Base-by-base conservation (phyloP, 2,888 invertebrate genomes). In the Drosophila borborema region DNA sequence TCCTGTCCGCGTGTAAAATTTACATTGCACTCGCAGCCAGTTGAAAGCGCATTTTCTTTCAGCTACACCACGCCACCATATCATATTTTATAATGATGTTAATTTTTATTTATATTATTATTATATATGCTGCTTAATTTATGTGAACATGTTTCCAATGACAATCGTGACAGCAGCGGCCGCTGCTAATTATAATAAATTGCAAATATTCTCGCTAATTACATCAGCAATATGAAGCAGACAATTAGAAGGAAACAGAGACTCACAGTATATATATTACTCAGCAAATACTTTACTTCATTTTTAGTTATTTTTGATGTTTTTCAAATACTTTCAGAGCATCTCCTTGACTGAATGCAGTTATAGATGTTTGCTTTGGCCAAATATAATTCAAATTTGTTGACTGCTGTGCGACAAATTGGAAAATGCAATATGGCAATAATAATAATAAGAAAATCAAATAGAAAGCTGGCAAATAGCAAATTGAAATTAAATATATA, bases 81-180 rank as follows among this genome's bases (percentile, higher is more conserved):
- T 20, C 66, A 77, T 73, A 74, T 69, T 77, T 74, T 55, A 80
- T 83, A 81, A 84, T 85, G 85, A 83, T 81, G 81, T 75, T 79
- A 80, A 86, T 86, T 83, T 86, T 83, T 83, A 78, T 83, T 83
- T n/a, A n/a, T n/a, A 83, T 83, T 64, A 74, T 20, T 20, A 20
- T 20, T 20, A 23, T 23, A 4, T 28, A 28, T 28, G 28, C 6
- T 69, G 73, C 71, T 80, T 79, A 69, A 83, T 82, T 85, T 82
- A 85, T 85, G 80, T 56, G 64, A 36, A 65, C 69, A 68, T 84
- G 82, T 70, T 77, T 70, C 74, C 80, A 77, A 81, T 81, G 77
- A 64, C 59, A 48, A 20, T 28, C 46, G 2, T 49, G 49, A 31
- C 59, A 48, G 28, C 40, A 48, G 28, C 40, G 46, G 34, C 67